Conservation (phyloP, 2,113 vertebrate genomes). For the Bungarus multicinctus region DNA sequence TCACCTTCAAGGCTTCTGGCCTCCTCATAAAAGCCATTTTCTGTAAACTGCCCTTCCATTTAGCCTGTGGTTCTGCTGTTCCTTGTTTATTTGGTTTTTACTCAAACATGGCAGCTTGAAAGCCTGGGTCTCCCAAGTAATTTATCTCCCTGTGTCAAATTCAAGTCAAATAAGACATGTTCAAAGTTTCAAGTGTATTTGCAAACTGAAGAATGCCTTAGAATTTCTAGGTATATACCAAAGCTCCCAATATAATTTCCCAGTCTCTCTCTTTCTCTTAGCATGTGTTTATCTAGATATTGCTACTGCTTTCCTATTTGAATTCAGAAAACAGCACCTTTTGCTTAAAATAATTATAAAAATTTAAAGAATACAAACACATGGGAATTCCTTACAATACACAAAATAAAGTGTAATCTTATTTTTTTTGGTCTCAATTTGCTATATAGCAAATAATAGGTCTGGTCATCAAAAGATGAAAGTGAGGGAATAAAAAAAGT, state of each 20-base stretch:
- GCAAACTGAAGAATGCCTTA: not conserved
- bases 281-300: not conserved
- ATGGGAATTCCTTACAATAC: not conserved
- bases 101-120: slow-evolving; percentile 22
- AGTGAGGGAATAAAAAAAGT: not conserved
- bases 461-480: not conserved
- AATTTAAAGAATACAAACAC: slow-evolving; percentile 1
- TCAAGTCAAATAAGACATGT: slow-evolving; percentile 25
- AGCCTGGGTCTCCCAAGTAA: not conserved
- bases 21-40: slow-evolving; percentile 10
- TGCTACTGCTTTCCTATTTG: not conserved
- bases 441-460: not conserved
- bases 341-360: not conserved
- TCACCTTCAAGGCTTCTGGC: not conserved
- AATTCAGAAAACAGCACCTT: not conserved
- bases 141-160: not conserved
- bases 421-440: not conserved
- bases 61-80: slow-evolving; percentile 16
- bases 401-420: not conserved
- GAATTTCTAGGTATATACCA: rapidly evolving
- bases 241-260: not conserved
- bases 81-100: slow-evolving; percentile 13
- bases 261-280: rapidly evolving
- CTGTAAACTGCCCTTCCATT: slow-evolving; percentile 26
- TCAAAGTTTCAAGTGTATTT: not conserved